These are phyloP conservation scores for Aviceda subcristata DNA, from an alignment of 2,113 vertebrate species.

Conservation along the genomic window DNA sequence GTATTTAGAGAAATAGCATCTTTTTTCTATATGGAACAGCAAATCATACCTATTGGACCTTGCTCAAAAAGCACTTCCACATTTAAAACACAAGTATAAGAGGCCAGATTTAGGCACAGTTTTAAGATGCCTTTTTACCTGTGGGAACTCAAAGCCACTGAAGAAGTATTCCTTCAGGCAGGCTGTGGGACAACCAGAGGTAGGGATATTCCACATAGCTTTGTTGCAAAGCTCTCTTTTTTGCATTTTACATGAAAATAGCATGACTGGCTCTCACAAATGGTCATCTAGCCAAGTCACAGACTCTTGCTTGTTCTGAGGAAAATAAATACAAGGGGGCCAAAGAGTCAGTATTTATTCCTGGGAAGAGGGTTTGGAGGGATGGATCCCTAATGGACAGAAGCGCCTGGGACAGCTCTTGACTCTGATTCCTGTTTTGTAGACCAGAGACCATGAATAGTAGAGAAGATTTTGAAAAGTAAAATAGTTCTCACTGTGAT, in stretches of 20 bases:
- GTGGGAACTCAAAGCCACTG: background rate
- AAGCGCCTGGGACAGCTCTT: background rate
- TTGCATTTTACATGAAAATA: background rate
- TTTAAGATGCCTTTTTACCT: background rate
- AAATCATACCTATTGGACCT: conserved; percentile 3
- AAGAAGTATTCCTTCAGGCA: background rate
- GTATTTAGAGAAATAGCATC: conserved; percentile 55
- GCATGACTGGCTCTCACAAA: background rate
- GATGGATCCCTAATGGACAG: background rate
- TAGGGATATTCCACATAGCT: accelerated
- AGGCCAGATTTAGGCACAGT: background rate
- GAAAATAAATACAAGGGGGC: background rate
- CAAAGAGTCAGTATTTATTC: background rate
- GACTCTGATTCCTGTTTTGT: background rate
- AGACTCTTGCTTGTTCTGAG: background rate
- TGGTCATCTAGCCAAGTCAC: background rate
- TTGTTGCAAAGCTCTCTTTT: background rate
- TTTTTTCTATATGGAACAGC: background rate
- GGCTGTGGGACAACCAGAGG: background rate
- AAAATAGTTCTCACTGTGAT: background rate
- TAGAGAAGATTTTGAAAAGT: background rate
- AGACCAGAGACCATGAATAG: background rate
- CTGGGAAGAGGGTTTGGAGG: background rate
- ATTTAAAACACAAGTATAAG: accelerated
- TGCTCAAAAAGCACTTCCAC: background rate